Evolutionary conservation across 2,113 vertebrate genomes (phyloP), one percentile per base, ranked within the genome.

Genomic region (Psittacula cyanocephala): DNA sequence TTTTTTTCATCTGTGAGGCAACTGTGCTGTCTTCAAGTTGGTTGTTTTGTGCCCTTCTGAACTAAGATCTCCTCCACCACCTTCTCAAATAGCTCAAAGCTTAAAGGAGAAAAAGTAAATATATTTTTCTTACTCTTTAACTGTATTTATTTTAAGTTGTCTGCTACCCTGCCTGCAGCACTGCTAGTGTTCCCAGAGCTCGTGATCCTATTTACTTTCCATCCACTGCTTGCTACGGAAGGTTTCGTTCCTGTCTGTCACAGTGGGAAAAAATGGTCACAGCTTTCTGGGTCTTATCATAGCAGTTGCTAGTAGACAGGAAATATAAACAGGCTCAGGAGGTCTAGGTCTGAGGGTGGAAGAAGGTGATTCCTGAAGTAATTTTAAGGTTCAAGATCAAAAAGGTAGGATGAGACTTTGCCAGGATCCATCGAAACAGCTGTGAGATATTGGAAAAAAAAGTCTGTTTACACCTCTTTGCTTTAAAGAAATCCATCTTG

Each of bases 201-300:
- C 87, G 72, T 78, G 89, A 96, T 94, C 90, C 77, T 96, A 93
- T 97, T 97, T 96, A 86, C 85, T 96, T 97, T 91, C 92, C 55
- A 83, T 93, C 89, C 77, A 76, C 43, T 86, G 28, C 86, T 93
- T 87, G 50, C 47, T 86, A 84, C 67, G 89, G 84, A 95, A 95
- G 91, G 47, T 52, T 93, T 96, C 96, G 74, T 93, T 96, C 91
- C 67, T 94, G 85, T 93, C 95, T 96, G 28, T 83, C 92, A 87
- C 87, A 94, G 88, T 69, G 59, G 79, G 65, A 19, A 52, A 90
- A 93, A 95, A n/a, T 60, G 60, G 92, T 97, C 80, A 71, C 80
- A 86, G 92, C 52, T 82, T 93, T 93, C 91, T 9, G 10, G 46
- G 43, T 86, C 89, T 91, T 91, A 71, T 59, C 3, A 20, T 27